Evolutionary conservation across 2,113 vertebrate species (phyloP), one percentile per base, ranked within the genome.

Genomic region (Mustelus asterias): DNA sequence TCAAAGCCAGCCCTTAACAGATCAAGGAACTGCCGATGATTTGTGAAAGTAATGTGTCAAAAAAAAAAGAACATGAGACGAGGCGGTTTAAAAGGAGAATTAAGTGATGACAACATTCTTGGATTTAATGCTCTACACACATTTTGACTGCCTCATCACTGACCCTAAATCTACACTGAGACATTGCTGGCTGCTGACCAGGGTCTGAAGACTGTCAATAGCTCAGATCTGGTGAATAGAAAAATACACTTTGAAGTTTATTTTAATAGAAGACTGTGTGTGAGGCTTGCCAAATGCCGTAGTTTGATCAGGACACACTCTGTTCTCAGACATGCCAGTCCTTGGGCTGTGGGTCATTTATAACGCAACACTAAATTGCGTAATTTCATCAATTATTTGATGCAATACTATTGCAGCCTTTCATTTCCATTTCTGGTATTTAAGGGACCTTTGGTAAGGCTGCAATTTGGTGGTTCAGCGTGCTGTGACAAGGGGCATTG

Each of bases 1-100:
- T 37, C 60, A 16, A 65, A 65, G 89, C 29, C 33, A 65, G 65
- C 37, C 18, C 60, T 93, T 65, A 14, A 14, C 33, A 3, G 20
- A 14, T 93, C 89, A 92, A 37, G 33, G 89, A 92, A 92, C n/a
- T 93, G 58, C n/a, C 65, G n/a, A 93, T 37, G 16, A 93, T 16
- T 93, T 67, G n/a, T 93, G n/a, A 37, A 93, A 93, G 37, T 93
- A 93, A 67, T 83, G 20, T 93, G 60, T 65, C 33, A 67, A 65
- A 24, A 65, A 37, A 92, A 65, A 65, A n/a, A 1, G 48, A 54
- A 54, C 48, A 37, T 65, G 60, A 37, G 60, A 58, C 16, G 16
- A 9, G 33, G 33, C 89, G 65, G 60, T 65, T 93, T 41, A 65
- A 18, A 65, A 7, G 60, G 58, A 20, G n/a, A 93, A 4, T 37